phyloP scores from a whole-genome alignment of 1,140 invertebrate genomes.

The Stegodyphus dumicola region DNA sequence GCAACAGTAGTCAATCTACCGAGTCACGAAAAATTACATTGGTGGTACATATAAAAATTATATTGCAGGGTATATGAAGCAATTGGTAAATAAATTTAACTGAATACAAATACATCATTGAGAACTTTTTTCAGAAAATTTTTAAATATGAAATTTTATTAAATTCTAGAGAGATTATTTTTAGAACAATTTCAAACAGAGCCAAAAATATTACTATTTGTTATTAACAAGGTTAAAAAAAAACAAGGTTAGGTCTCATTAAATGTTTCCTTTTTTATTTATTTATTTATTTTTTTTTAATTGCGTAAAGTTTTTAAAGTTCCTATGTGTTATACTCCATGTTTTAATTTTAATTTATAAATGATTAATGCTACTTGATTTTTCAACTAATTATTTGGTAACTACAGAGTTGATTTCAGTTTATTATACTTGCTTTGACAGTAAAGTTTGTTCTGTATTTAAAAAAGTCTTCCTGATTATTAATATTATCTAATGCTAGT shows the following conservation, averaged over 20 bases:
- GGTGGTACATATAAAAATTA: too few species aligned
- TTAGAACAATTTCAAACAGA: not conserved
- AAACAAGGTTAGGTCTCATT: too few species aligned
- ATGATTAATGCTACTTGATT: not conserved
- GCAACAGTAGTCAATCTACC: too few species aligned
- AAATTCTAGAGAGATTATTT: too few species aligned
- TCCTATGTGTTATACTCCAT: not conserved
- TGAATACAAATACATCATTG: not conserved
- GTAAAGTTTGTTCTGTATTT: not conserved
- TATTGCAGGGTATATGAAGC: too few species aligned
- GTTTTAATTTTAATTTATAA: not conserved
- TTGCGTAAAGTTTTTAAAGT: too few species aligned
- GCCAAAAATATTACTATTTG: too few species aligned
- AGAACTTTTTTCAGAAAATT: not conserved
- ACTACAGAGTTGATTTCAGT: not conserved
- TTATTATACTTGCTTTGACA: not conserved
- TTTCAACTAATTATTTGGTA: not conserved
- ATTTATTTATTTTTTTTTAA: too few species aligned
- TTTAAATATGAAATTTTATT: too few species aligned
- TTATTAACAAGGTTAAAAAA: too few species aligned
- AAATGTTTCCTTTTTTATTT: too few species aligned
- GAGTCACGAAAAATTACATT: too few species aligned
- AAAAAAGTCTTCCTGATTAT: not conserved
- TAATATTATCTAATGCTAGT: not conserved
- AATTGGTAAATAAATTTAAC: not conserved